A percentile compares a stretch with the other conserved stretches of the same genome.
These are phyloP conservation scores for Hirudo medicinalis DNA, from an alignment of 1,140 invertebrate genomes.

Conservation along the genomic window DNA sequence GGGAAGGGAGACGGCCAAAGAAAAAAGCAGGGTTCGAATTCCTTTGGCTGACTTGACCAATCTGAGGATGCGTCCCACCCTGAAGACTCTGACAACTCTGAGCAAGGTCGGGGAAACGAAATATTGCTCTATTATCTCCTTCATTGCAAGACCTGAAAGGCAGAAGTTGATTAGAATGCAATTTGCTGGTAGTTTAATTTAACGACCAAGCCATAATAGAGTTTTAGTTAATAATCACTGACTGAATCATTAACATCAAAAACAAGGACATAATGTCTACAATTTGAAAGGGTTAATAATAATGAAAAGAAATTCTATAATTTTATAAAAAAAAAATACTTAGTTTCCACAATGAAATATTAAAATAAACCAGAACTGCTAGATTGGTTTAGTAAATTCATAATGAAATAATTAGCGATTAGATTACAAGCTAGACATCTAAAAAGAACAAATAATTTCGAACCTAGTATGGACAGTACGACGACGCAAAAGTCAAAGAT, in stretches of 20 bases:
- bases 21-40: constrained; percentile 87
- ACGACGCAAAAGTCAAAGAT: constrained; percentile 98
- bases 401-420: background rate
- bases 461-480: constrained; percentile 73
- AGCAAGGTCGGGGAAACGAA: constrained; percentile 82
- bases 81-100: constrained; percentile 88
- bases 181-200: no score
- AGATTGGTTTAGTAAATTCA: background rate
- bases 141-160: constrained; percentile 15
- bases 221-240: background rate
- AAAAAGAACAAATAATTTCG: constrained; percentile 27
- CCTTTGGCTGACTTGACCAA: constrained; percentile 88
- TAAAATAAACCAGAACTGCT: background rate
- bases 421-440: constrained; percentile 61
- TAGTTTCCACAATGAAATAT: background rate
- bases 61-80: constrained; percentile 87
- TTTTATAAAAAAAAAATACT: no score
- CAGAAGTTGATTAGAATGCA: no score
- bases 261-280: background rate
- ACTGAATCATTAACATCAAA: background rate
- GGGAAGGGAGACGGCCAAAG: constrained; percentile 89
- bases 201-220: background rate
- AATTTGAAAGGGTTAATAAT: background rate
- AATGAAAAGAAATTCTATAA: no score
- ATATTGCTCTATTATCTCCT: constrained; percentile 16